Evolutionary conservation across 37 sponge, comb jelly and placozoan genomes (phyloP).

Genomic region (Axinella damicornis): DNA sequence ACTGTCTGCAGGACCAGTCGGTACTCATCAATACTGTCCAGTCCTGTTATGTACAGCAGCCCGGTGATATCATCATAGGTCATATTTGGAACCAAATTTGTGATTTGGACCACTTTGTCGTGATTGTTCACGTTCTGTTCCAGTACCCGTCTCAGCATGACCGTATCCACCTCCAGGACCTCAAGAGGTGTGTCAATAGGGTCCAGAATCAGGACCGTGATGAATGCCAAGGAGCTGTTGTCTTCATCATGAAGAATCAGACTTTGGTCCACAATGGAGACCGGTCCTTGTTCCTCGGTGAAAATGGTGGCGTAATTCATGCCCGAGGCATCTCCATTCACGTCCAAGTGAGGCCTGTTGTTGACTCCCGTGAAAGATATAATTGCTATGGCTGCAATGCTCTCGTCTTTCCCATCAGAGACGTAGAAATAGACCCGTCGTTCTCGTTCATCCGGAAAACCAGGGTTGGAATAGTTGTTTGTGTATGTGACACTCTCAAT

Average conservation of each 20-base stretch:
- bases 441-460: constrained; percentile 70
- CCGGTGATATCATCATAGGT: constrained; percentile 50
- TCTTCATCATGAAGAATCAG: constrained; percentile 74
- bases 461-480: constrained; percentile 81
- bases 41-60: constrained; percentile 67
- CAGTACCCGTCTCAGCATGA: constrained; percentile 32
- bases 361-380: constrained; percentile 82
- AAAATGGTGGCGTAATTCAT: constrained; percentile 48
- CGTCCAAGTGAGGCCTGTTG: constrained; percentile 74
- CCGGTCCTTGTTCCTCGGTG: constrained; percentile 78
- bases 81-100: constrained; percentile 61
- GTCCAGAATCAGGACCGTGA: constrained; percentile 72
- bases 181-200: constrained; percentile 51
- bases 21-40: constrained; percentile 79
- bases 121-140: constrained; percentile 21
- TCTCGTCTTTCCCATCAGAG: constrained; percentile 73
- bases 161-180: constrained; percentile 55
- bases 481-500: constrained; percentile 77
- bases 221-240: constrained; percentile 73
- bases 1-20: constrained; percentile 61
- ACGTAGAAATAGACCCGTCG: constrained; percentile 70
- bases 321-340: constrained; percentile 66
- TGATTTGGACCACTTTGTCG: constrained; percentile 56
- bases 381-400: constrained; percentile 49
- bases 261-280: constrained; percentile 50